A percentile compares a stretch with the other conserved stretches of the same genome.
These are phyloP conservation scores for Enteromius viviparus DNA, from an alignment of 2,797 vertebrate species.

Conservation along the genomic window DNA sequence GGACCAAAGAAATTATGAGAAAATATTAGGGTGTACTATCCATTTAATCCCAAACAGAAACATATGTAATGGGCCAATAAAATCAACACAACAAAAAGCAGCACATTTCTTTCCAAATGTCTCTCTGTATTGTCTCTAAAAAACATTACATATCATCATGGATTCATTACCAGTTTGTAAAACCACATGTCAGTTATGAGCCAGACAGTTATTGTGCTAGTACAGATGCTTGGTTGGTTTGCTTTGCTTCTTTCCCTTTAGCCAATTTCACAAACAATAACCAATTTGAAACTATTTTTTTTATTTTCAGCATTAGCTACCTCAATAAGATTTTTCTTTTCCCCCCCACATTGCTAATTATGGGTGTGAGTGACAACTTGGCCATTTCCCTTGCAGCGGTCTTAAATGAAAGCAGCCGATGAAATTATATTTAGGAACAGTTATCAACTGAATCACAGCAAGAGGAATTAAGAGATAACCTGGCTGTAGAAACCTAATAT, in stretches of 20 bases:
- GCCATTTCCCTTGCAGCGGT: slow-evolving; percentile 72
- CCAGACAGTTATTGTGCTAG: background rate
- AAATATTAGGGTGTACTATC: background rate
- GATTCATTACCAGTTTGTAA: background rate
- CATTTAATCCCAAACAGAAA: background rate
- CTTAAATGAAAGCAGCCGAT: slow-evolving; percentile 74
- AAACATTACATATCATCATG: background rate
- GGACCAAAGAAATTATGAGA: background rate
- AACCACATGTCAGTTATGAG: background rate
- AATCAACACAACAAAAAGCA: slow-evolving; percentile 27
- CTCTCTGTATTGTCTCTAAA: background rate
- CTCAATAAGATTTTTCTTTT: background rate
- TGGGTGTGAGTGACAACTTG: slow-evolving; percentile 73
- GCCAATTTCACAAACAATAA: slow-evolving; percentile 8
- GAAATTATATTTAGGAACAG: slow-evolving; percentile 72
- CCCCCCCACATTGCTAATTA: slow-evolving; percentile 69
- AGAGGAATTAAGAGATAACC: slow-evolving; percentile 39
- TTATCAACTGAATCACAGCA: slow-evolving; percentile 71
- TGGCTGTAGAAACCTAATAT: slow-evolving; percentile 12
- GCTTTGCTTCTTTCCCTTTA: background rate
- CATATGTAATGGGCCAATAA: background rate
- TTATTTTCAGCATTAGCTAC: background rate
- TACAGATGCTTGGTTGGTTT: background rate
- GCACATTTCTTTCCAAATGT: slow-evolving; percentile 8
- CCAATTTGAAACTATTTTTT: slow-evolving; percentile 1